These are phyloP conservation scores for Phenganax subtilis DNA, from an alignment of 92 coral and sea anemone genomes.

Conservation along the genomic window DNA sequence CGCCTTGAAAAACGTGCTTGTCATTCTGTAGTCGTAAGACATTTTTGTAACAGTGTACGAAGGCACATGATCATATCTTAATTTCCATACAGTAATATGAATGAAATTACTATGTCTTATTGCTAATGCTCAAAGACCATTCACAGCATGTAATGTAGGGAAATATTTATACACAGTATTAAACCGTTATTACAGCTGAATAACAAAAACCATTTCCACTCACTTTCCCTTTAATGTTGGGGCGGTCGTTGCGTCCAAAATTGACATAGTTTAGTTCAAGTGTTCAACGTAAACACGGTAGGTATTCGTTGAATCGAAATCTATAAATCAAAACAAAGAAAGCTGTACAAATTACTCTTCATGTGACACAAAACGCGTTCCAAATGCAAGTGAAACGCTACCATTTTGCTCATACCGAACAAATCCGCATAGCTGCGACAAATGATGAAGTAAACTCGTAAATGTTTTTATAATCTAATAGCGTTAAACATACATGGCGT, in stretches of 20 bases:
- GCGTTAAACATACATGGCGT: neutral
- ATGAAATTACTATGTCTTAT: too few species aligned
- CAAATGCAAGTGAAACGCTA: neutral
- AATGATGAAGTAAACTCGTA: neutral
- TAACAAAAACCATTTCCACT: neutral
- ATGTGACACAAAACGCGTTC: neutral
- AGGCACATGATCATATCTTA: too few species aligned
- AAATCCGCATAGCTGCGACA: neutral
- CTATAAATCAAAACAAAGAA: slow-evolving; percentile 5
- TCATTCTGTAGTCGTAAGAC: too few species aligned
- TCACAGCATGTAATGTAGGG: too few species aligned
- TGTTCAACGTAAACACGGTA: slow-evolving; percentile 12
- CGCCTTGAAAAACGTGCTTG: too few species aligned
- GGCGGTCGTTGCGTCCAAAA: slow-evolving; percentile 26
- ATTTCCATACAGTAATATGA: too few species aligned
- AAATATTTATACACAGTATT: too few species aligned
- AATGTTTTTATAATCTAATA: neutral
- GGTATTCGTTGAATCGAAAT: slow-evolving; percentile 5
- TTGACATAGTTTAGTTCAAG: slow-evolving; percentile 13
- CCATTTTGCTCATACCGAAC: neutral
- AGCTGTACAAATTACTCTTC: neutral
- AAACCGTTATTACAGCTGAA: neutral
- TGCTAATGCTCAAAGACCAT: too few species aligned
- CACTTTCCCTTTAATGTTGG: slow-evolving; percentile 34
- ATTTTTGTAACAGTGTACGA: too few species aligned